Evolutionary conservation across 2,113 vertebrate species (phyloP), one percentile per base, ranked within the genome.

Genomic region (Rissa tridactyla): DNA sequence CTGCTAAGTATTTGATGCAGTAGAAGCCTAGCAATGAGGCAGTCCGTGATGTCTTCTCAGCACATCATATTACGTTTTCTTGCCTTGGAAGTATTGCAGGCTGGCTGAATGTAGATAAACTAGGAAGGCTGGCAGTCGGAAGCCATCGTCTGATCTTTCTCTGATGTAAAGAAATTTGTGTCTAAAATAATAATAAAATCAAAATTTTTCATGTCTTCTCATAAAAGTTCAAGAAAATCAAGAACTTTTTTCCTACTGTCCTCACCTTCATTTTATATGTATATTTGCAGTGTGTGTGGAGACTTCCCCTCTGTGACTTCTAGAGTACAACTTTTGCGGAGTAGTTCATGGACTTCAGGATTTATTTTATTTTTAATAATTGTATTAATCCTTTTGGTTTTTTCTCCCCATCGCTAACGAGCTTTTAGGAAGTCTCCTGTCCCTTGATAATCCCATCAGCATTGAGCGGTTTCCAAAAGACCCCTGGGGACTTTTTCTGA

Each of bases 321-420:
- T 38, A 10, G 15, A 81, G 10, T 66, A 49, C 29, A 42, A 1
- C 18, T 92, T 70, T 32, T 58, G 25, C 13, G 38, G 46, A 62
- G 16, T 9, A 47, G 51, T 81, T 83, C 15, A 22, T 66, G 38
- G 55, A 32, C 55, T 88, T 65, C 2, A 21, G 14, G 7, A 15
- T 15, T 17, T 18, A 34, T 34, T 58, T 42, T 21, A 42, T 11
- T 51, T 30, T 32, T 38, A 51, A 40, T 61, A 49, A 34, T 38
- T 21, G 23, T 30, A 44, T 34, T 61, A 49, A n/a, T 82, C 2
- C 3, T 58, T 68, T 44, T 17, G 10, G 2, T 29, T 44, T n/a
- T 42, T 12, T 2, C 1, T 4, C 5, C 6, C 8, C 3, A 21
- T 34, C 84, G 30, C 40, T 26, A 44, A 9, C 1, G 9, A 68